phyloP scores from a whole-genome alignment of 1,140 invertebrate genomes.

The Achatina immaculata region DNA sequence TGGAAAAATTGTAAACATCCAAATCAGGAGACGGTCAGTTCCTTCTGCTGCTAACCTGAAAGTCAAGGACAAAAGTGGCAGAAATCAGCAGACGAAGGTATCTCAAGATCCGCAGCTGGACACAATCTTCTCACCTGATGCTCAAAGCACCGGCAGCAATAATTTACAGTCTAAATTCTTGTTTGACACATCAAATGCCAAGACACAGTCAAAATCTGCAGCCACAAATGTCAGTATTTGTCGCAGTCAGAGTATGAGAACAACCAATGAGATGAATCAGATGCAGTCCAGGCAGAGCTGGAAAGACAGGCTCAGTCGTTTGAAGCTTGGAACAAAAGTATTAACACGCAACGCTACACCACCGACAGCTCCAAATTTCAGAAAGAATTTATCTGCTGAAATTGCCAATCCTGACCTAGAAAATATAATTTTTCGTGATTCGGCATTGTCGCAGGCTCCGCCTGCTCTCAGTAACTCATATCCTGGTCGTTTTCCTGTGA shows the following conservation, averaged over 20 bases:
- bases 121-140: constrained; percentile 52
- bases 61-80: background rate
- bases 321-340: constrained; percentile 43
- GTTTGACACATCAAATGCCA: background rate
- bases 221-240: constrained; percentile 1
- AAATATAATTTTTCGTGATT: background rate
- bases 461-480: constrained; percentile 34
- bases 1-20: constrained; percentile 20
- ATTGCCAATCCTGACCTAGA: background rate
- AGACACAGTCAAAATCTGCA: background rate
- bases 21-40: constrained; percentile 40
- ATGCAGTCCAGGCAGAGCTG: constrained; percentile 38
- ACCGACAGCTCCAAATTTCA: background rate
- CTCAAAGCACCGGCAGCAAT: background rate
- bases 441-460: background rate
- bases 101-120: constrained; percentile 44
- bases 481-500: constrained; percentile 58
- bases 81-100: background rate
- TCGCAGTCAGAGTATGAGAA: constrained; percentile 42
- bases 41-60: constrained; percentile 27
- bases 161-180: constrained; percentile 11
- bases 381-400: background rate
- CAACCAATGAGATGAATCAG: constrained; percentile 28
- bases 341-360: constrained; percentile 24
- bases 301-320: constrained; percentile 39